Conservation (phyloP, 2,888 invertebrate genomes). For the Rhagium mordax region DNA sequence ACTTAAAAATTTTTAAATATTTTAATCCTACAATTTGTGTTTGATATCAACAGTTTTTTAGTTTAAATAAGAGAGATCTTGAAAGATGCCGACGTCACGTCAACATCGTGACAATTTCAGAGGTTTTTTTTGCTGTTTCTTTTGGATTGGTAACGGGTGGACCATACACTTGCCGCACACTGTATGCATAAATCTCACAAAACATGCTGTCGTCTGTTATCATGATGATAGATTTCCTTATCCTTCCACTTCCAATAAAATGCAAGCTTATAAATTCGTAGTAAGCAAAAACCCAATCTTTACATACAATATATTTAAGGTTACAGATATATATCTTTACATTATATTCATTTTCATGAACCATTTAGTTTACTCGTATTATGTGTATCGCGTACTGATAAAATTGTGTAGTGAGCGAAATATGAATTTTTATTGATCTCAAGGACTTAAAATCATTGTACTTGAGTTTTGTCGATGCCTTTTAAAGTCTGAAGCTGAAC, state of each 20-base stretch:
- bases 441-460: constrained; percentile 48
- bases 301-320: neutral
- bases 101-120: too few relatives aligned
- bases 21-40: too few relatives aligned
- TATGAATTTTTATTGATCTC: constrained; percentile 47
- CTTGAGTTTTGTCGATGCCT: constrained; percentile 53
- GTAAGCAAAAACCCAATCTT: neutral
- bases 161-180: too few relatives aligned
- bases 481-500: constrained; percentile 51
- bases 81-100: too few relatives aligned
- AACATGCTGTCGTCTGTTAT: too few relatives aligned
- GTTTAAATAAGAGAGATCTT: too few relatives aligned
- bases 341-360: constrained; percentile 9
- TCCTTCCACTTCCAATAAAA: neutral
- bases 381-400: constrained; percentile 22
- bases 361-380: constrained; percentile 9
- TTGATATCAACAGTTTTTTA: too few relatives aligned
- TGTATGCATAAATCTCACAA: too few relatives aligned
- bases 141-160: too few relatives aligned
- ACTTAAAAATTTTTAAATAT: too few relatives aligned
- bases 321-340: constrained; percentile 3
- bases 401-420: constrained; percentile 39
- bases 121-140: too few relatives aligned
- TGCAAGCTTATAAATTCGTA: neutral
- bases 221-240: too few relatives aligned